A percentile compares a stretch with the other conserved stretches of the same genome.
phyloP scores from a whole-genome alignment of 2,113 vertebrate species.

The Phoxinus phoxinus region DNA sequence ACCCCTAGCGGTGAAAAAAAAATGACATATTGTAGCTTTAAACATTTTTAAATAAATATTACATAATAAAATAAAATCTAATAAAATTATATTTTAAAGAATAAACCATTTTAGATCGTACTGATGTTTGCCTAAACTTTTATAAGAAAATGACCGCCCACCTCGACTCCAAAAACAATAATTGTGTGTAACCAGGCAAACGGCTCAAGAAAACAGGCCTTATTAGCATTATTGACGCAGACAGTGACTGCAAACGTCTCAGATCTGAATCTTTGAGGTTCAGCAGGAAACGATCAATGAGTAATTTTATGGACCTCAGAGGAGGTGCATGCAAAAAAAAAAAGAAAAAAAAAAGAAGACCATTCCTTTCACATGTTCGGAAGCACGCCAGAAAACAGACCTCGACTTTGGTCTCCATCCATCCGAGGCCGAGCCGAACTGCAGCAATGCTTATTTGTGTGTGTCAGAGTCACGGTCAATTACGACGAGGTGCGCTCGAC shows the following conservation, averaged over 20 bases:
- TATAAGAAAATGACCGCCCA: background rate
- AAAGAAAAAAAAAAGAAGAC: background rate
- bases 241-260: background rate
- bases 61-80: too few species aligned
- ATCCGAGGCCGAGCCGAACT: background rate
- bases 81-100: background rate
- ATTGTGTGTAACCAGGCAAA: background rate
- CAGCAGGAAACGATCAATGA: constrained; percentile 13
- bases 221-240: constrained; percentile 54
- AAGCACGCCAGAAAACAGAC: background rate
- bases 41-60: too few species aligned
- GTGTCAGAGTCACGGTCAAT: background rate
- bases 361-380: background rate
- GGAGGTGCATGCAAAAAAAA: background rate
- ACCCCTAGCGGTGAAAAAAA: too few species aligned
- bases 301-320: constrained; percentile 2
- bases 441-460: constrained; percentile 10
- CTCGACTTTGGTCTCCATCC: background rate
- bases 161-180: background rate
- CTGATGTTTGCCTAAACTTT: background rate
- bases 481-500: background rate
- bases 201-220: background rate
- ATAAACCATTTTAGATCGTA: background rate
- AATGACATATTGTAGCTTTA: too few species aligned
- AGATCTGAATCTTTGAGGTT: constrained; percentile 6